Evolutionary conservation across 2,888 invertebrate species (phyloP).

Genomic region (Nemotelus nigrinus): DNA sequence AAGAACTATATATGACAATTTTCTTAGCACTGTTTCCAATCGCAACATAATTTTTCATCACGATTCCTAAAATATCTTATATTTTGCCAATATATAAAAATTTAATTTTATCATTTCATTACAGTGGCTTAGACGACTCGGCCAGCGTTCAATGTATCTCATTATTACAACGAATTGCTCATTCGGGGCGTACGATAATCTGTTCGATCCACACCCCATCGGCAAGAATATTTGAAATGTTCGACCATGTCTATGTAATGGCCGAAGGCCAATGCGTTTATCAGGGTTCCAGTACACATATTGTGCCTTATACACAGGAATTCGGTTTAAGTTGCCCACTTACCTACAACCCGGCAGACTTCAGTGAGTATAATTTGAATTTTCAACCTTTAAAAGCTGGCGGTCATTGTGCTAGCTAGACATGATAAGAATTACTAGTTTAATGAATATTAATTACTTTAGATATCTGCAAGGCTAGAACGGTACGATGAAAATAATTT

Average conservation of each 20-base stretch:
- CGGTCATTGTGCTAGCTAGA: too few relatives aligned
- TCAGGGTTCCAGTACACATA: constrained; percentile 79
- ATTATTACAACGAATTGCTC: constrained; percentile 83
- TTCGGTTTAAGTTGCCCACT: constrained; percentile 86
- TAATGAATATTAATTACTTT: too few relatives aligned
- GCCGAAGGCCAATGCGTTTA: constrained; percentile 91
- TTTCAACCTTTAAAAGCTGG: too few relatives aligned
- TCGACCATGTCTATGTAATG: constrained; percentile 90
- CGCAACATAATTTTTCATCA: too few relatives aligned
- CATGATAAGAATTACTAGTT: too few relatives aligned
- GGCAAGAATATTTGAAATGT: constrained; percentile 88
- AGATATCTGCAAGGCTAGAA: too few relatives aligned
- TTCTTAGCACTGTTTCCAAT: too few relatives aligned
- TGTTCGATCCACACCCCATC: constrained; percentile 98
- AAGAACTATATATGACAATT: too few relatives aligned
- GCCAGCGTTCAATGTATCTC: constrained; percentile 89
- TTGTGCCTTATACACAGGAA: constrained; percentile 83
- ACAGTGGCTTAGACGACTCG: constrained; percentile 89
- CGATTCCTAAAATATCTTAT: too few relatives aligned
- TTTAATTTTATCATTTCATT: constrained; percentile 54
- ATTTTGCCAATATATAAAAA: neutral
- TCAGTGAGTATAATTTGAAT: constrained; percentile 72
- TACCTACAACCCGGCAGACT: constrained; percentile 96
- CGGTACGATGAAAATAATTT: too few relatives aligned
- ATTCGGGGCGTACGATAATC: constrained; percentile 88